Percentiles rank a stretch among this genome's conserved stretches.
Conservation (phyloP, 2,888 invertebrate species). For the Atethmia centrago region DNA sequence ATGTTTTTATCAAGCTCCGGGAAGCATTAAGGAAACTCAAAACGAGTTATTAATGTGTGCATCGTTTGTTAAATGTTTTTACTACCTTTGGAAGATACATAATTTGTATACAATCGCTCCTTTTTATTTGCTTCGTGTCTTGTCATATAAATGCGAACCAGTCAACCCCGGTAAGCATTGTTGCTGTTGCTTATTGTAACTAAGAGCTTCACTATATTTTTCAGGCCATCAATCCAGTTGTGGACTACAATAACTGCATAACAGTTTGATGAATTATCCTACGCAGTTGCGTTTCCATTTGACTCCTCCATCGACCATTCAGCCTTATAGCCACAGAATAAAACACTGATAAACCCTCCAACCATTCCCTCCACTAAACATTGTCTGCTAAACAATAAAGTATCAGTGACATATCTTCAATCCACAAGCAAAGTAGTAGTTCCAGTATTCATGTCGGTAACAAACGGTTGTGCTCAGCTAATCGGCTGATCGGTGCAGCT, state of each 20-base stretch:
- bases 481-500: constrained; percentile 58
- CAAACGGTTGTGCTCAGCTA: constrained; percentile 56
- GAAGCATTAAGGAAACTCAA: constrained; percentile 60
- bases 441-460: constrained; percentile 59
- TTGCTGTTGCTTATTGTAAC: neutral
- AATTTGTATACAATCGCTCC: constrained; percentile 21
- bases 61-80: constrained; percentile 38
- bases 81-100: constrained; percentile 26
- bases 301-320: neutral
- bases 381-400: constrained; percentile 58
- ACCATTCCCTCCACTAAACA: constrained; percentile 22
- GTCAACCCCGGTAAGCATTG: neutral
- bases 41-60: constrained; percentile 61
- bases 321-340: neutral
- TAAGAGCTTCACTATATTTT: neutral
- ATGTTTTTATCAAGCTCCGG: constrained; percentile 67
- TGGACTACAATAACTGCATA: neutral
- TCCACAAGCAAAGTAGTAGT: constrained; percentile 56
- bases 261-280: neutral
- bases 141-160: neutral
- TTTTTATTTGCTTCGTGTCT: constrained; percentile 1
- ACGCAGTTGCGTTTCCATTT: neutral
- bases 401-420: constrained; percentile 57
- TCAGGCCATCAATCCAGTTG: neutral
- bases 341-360: constrained; percentile 26